Evolutionary conservation across 2,888 invertebrate species (phyloP).

Genomic region (Archaeoteleia sp.): DNA sequence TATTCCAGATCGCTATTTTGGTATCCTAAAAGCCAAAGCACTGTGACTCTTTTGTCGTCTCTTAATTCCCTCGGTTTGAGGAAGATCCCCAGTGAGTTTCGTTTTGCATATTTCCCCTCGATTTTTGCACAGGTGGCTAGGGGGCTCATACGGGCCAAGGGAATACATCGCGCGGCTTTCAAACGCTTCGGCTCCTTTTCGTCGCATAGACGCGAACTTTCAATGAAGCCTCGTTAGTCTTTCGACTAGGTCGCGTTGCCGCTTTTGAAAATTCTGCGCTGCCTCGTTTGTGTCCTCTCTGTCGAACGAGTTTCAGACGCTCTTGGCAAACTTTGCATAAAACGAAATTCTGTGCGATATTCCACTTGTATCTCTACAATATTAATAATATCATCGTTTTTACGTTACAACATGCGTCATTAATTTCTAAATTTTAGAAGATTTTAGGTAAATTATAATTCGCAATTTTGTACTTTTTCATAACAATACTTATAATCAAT

Average conservation of each 20-base stretch:
- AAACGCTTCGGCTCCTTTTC: constrained; percentile 49
- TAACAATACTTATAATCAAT: too few relatives aligned
- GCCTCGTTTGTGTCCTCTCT: constrained; percentile 8
- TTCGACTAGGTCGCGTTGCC: constrained; percentile 35
- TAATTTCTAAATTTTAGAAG: constrained; percentile 42
- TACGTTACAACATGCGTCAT: constrained; percentile 10
- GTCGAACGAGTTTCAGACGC: constrained; percentile 21
- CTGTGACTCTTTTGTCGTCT: constrained; percentile 30
- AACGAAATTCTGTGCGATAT: constrained; percentile 28
- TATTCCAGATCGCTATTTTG: constrained; percentile 23
- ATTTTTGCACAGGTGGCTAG: constrained; percentile 62
- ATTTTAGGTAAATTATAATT: too few relatives aligned
- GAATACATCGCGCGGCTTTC: constrained; percentile 57
- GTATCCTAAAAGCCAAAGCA: neutral
- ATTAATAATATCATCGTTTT: constrained; percentile 29
- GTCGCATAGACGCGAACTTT: constrained; percentile 54
- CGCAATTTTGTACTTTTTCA: constrained; percentile 14
- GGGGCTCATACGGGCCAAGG: constrained; percentile 49
- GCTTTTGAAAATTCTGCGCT: constrained; percentile 50
- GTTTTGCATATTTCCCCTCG: constrained; percentile 64
- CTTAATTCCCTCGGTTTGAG: constrained; percentile 65
- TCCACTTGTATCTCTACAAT: constrained; percentile 29
- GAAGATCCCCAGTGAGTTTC: constrained; percentile 58
- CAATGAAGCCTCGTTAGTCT: constrained; percentile 67
- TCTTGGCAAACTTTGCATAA: constrained; percentile 24